A percentile compares a stretch with the other conserved stretches of the same genome.
Evolutionary conservation across 2,113 vertebrate species (phyloP).

Genomic region (Halcyon senegalensis): DNA sequence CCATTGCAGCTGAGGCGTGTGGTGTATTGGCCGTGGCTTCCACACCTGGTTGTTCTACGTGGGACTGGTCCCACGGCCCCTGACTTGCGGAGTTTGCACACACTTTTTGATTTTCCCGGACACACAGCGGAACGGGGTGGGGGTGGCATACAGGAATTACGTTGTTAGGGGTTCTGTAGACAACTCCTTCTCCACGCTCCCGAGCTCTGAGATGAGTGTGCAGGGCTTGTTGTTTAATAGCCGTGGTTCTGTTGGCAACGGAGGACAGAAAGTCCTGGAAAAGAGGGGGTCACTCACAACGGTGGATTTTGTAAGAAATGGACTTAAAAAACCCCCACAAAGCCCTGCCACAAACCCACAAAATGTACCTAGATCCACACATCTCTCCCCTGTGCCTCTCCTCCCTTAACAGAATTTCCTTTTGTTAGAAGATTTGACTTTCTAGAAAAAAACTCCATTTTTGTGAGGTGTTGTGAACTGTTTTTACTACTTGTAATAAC

Average conservation of each 20-base stretch:
- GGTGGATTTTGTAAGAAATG: neutral
- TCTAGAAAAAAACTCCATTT: slow-evolving; percentile 63
- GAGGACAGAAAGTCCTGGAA: neutral
- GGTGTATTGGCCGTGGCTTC: neutral
- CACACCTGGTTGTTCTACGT: neutral
- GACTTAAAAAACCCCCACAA: neutral
- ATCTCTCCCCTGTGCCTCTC: slow-evolving; percentile 29
- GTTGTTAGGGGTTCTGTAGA: neutral
- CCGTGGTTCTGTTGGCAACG: slow-evolving; percentile 21
- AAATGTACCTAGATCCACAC: slow-evolving; percentile 25
- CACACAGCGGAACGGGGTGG: neutral
- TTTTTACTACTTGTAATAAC: slow-evolving; percentile 65
- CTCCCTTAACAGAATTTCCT: slow-evolving; percentile 57
- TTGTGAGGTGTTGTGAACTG: slow-evolving; percentile 77
- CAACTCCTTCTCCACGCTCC: neutral
- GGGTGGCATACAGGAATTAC: neutral
- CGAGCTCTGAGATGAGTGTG: neutral
- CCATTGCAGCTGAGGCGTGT: neutral
- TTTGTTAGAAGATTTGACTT: slow-evolving; percentile 73
- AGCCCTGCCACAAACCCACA: slow-evolving; percentile 19
- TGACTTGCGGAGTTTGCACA: slow-evolving; percentile 59
- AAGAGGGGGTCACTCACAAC: neutral
- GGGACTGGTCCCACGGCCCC: neutral
- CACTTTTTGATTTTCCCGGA: slow-evolving; percentile 28
- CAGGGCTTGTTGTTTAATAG: neutral